Percentiles rank a stretch among this genome's conserved stretches.
Evolutionary conservation across 2,888 invertebrate genomes (phyloP).

Genomic region (Gandaritis pyraliata): DNA sequence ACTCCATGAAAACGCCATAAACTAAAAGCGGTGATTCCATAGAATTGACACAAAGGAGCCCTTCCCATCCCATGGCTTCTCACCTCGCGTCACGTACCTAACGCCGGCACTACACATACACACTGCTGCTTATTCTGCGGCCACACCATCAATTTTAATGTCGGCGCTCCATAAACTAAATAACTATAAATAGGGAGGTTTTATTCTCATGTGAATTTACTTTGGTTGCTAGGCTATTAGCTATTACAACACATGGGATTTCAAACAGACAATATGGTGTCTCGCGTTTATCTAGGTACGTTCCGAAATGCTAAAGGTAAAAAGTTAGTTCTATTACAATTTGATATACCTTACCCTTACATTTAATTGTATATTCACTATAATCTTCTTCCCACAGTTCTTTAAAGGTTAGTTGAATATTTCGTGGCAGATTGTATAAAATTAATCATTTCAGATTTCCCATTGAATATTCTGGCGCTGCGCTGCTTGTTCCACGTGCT

Average conservation of each 20-base stretch:
- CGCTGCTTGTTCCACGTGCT: constrained; percentile 7
- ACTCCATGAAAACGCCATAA: constrained; percentile 16
- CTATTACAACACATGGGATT: too few species aligned
- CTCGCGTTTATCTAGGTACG: too few species aligned
- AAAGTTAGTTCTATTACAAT: too few species aligned
- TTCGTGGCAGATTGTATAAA: not conserved
- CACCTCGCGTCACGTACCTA: not conserved
- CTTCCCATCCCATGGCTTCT: not conserved
- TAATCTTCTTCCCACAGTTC: too few species aligned
- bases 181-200: constrained; percentile 23
- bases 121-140: constrained; percentile 7
- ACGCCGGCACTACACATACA: constrained; percentile 4
- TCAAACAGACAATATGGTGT: too few species aligned
- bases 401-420: too few species aligned
- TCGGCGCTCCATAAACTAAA: constrained; percentile 18
- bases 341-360: too few species aligned
- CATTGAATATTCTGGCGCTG: constrained; percentile 1
- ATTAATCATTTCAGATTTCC: not conserved
- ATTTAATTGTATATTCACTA: too few species aligned
- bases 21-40: constrained; percentile 12
- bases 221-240: not conserved
- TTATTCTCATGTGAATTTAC: constrained; percentile 21
- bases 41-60: constrained; percentile 17
- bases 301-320: too few species aligned
- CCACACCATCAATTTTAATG: constrained; percentile 9